These are phyloP conservation scores for Leucoraja ocellata DNA, from an alignment of 2,797 vertebrate genomes.

Conservation along the genomic window DNA sequence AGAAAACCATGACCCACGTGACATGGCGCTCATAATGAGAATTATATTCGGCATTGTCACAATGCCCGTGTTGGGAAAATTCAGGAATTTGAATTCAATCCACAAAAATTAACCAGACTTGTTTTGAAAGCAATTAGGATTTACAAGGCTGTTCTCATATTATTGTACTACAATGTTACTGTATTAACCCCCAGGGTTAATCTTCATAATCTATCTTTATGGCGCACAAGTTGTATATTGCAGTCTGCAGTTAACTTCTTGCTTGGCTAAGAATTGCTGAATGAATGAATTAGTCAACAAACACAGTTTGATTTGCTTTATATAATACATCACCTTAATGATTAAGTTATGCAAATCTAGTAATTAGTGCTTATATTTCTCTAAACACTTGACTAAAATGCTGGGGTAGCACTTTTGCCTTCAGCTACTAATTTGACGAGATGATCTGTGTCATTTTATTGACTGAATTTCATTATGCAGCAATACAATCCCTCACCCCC, in stretches of 20 bases:
- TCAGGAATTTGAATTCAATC: conserved; percentile 6
- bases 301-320: conserved; percentile 48
- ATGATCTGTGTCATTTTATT: conserved; percentile 39
- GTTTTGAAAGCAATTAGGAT: background rate
- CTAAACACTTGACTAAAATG: conserved; percentile 56
- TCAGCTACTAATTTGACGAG: conserved; percentile 38
- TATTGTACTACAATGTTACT: conserved; percentile 57
- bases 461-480: conserved; percentile 34
- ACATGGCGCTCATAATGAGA: background rate
- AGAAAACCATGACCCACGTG: background rate
- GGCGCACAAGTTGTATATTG: conserved; percentile 42
- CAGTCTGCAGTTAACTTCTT: conserved; percentile 47
- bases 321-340: conserved; percentile 83
- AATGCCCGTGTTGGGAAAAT: background rate
- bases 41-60: background rate
- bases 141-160: conserved; percentile 34
- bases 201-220: conserved; percentile 28
- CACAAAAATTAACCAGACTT: background rate
- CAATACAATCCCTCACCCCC: conserved; percentile 46
- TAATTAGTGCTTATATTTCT: conserved; percentile 73
- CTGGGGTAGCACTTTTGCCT: conserved; percentile 43
- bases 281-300: conserved; percentile 51
- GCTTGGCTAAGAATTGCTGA: conserved; percentile 53
- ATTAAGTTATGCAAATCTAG: conserved; percentile 85
- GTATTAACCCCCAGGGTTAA: conserved; percentile 47